A percentile compares a stretch with the other conserved stretches of the same genome.
Evolutionary conservation across 2,797 vertebrate species (phyloP).

Genomic region (Epinephelus malabaricus): DNA sequence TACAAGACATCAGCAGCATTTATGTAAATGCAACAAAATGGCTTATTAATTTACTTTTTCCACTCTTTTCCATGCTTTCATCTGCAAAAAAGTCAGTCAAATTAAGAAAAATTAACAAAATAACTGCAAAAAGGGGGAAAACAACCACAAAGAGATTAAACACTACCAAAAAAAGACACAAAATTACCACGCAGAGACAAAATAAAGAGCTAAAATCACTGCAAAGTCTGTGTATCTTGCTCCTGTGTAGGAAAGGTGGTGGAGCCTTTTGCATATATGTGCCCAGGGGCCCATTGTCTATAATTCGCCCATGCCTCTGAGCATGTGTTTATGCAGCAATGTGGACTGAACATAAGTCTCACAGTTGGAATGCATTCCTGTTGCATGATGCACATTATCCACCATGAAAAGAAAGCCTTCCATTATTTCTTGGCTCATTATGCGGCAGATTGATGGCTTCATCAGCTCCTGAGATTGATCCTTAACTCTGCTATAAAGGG

Average conservation of each 20-base stretch:
- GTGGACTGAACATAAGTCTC: constrained; percentile 15
- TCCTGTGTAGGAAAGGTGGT: too few relatives aligned
- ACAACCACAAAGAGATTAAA: too few relatives aligned
- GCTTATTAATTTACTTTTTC: not conserved
- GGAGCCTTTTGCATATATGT: too few relatives aligned
- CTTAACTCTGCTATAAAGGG: constrained; percentile 71
- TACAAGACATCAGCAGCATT: not conserved
- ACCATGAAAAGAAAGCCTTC: constrained; percentile 17
- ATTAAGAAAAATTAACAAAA: too few relatives aligned
- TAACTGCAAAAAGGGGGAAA: too few relatives aligned
- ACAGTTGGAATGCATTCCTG: constrained; percentile 30
- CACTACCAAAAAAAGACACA: too few relatives aligned
- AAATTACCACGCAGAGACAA: too few relatives aligned
- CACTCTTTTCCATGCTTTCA: not conserved
- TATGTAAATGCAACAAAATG: constrained; percentile 1
- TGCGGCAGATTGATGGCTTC: constrained; percentile 75
- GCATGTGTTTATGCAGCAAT: constrained; percentile 15
- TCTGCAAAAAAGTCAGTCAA: too few relatives aligned
- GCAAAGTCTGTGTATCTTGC: too few relatives aligned
- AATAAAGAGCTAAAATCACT: too few relatives aligned
- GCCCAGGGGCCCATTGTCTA: too few relatives aligned
- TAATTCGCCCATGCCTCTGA: not conserved
- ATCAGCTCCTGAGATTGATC: constrained; percentile 78
- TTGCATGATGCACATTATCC: constrained; percentile 42
- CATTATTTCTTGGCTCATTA: constrained; percentile 72